Conservation (phyloP, 2,113 vertebrate genomes). For the Periophthalmodon schlosseri region DNA sequence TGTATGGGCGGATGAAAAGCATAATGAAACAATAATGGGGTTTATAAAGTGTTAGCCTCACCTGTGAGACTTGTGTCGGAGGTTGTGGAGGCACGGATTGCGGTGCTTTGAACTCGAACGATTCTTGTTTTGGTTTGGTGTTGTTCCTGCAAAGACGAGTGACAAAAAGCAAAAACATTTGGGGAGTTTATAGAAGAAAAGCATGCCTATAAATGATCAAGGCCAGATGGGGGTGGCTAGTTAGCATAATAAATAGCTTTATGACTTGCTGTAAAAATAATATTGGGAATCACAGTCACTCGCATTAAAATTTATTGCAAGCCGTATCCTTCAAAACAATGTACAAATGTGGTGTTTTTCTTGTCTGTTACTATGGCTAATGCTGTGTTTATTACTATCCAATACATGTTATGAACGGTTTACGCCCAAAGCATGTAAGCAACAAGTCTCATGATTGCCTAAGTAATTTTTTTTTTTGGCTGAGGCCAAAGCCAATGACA, state of each 20-base stretch:
- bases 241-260: background rate
- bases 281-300: background rate
- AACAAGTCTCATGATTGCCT: too few relatives aligned
- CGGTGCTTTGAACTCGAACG: conserved; percentile 90
- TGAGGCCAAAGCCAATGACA: too few relatives aligned
- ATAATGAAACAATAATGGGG: conserved; percentile 4
- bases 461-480: too few relatives aligned
- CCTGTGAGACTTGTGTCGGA: conserved; percentile 73
- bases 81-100: conserved; percentile 75
- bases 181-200: background rate
- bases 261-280: background rate
- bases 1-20: conserved; percentile 15
- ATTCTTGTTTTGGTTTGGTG: conserved; percentile 97
- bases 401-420: background rate
- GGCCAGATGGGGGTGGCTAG: background rate
- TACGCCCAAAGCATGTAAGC: too few relatives aligned
- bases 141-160: conserved; percentile 82
- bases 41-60: conserved; percentile 33
- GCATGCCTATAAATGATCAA: background rate
- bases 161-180: background rate
- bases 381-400: background rate
- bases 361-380: background rate
- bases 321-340: background rate
- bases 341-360: background rate
- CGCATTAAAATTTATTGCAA: background rate